phyloP scores from a whole-genome alignment of 2,888 invertebrate species.

The Nomada lathburiana region DNA sequence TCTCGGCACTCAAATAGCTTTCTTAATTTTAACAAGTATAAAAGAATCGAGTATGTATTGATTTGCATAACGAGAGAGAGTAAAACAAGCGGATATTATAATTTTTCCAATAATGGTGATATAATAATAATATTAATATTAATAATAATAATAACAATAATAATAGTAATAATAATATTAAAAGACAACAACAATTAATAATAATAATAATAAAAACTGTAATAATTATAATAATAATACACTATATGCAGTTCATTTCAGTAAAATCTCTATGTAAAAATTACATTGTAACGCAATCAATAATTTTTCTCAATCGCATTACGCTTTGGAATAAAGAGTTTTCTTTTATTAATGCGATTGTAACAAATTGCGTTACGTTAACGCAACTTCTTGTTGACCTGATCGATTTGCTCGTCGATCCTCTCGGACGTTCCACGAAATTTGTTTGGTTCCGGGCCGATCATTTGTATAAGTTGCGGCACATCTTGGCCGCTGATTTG shows the following conservation, averaged over 20 bases:
- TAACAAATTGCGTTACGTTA: slow-evolving; percentile 66
- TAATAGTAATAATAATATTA: slow-evolving; percentile 34
- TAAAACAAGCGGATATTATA: background rate
- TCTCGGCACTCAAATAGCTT: background rate
- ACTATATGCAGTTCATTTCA: slow-evolving; percentile 32
- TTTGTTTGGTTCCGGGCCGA: slow-evolving; percentile 93
- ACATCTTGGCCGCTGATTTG: slow-evolving; percentile 93
- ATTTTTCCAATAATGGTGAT: slow-evolving; percentile 27
- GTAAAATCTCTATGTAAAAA: slow-evolving; percentile 66
- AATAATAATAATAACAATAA: slow-evolving; percentile 8
- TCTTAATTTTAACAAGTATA: background rate
- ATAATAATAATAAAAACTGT: slow-evolving; percentile 49
- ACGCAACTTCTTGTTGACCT: slow-evolving; percentile 89
- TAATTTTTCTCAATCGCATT: slow-evolving; percentile 15
- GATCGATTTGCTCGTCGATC: slow-evolving; percentile 92
- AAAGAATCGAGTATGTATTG: too few species aligned
- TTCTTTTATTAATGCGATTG: background rate
- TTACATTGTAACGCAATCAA: slow-evolving; percentile 44
- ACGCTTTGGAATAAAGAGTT: slow-evolving; percentile 52
- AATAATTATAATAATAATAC: slow-evolving; percentile 51
- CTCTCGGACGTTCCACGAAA: slow-evolving; percentile 93
- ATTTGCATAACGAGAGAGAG: background rate
- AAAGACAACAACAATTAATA: slow-evolving; percentile 45
- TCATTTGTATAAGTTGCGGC: slow-evolving; percentile 95
- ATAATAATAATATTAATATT: slow-evolving; percentile 35